Evolutionary conservation across 2,113 vertebrate genomes (phyloP).

Genomic region (Taxidea taxus): DNA sequence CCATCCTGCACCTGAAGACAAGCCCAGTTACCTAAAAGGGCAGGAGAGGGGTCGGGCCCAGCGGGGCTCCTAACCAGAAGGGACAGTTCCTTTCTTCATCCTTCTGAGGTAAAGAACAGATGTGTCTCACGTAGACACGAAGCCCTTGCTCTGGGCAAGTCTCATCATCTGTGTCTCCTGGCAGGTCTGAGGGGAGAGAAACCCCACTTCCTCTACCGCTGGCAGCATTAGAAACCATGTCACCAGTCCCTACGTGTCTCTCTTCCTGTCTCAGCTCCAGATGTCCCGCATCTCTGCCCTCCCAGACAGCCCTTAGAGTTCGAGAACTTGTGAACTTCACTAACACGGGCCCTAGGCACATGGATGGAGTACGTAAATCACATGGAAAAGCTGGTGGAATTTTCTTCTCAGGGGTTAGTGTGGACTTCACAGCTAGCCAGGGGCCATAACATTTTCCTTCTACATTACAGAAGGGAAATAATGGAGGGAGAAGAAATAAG

Average conservation of each 20-base stretch:
- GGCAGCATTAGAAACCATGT: background rate
- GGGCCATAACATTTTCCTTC: background rate
- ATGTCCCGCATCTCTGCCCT: background rate
- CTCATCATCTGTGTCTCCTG: background rate
- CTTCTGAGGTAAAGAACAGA: background rate
- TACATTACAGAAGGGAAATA: background rate
- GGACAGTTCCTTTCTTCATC: background rate
- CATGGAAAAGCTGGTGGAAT: background rate
- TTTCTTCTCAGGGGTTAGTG: background rate
- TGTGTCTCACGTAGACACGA: background rate
- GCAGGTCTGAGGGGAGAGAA: background rate
- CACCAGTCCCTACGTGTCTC: background rate
- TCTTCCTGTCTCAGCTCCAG: background rate
- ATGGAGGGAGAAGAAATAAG: background rate
- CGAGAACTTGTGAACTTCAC: background rate
- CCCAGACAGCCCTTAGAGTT: background rate
- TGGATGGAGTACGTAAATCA: background rate
- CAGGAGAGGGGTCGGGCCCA: background rate
- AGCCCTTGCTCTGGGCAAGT: background rate
- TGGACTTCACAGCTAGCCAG: background rate
- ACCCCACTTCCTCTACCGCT: background rate
- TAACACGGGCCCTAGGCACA: no score
- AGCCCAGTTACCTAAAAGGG: background rate
- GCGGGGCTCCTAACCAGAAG: background rate
- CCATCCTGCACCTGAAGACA: background rate